These are phyloP conservation scores for Troides helena DNA, from an alignment of 2,888 invertebrate species.

Conservation along the genomic window DNA sequence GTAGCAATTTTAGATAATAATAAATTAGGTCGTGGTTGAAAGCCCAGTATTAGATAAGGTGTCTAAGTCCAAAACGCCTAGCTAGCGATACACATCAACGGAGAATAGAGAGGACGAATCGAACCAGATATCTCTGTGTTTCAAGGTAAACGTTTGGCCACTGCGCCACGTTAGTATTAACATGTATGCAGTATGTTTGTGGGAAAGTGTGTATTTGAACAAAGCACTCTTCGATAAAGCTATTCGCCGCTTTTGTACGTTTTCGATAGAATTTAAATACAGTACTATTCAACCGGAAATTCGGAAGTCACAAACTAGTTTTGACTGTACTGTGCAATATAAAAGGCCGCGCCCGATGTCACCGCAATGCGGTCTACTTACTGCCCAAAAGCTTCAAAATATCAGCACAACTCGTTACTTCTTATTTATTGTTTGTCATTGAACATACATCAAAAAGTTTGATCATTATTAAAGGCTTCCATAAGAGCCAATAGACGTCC, in stretches of 20 bases:
- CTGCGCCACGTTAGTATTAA: neutral
- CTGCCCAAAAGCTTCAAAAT: constrained; percentile 1
- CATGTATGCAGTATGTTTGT: neutral
- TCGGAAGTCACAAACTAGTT: constrained; percentile 20
- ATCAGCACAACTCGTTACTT: neutral
- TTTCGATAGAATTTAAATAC: constrained; percentile 13
- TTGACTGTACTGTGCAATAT: constrained; percentile 12
- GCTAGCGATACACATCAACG: too few species aligned
- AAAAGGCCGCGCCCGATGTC: constrained; percentile 23
- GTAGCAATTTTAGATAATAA: too few species aligned
- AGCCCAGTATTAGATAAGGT: too few species aligned
- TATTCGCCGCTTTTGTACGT: constrained; percentile 1
- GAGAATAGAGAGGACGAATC: neutral
- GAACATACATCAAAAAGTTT: too few species aligned
- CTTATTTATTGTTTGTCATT: too few species aligned
- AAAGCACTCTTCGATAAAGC: neutral
- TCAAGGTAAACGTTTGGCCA: neutral
- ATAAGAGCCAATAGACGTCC: too few species aligned
- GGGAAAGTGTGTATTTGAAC: too few species aligned
- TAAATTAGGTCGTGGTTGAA: too few species aligned
- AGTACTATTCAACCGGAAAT: constrained; percentile 19
- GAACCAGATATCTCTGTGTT: neutral
- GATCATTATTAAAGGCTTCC: too few species aligned
- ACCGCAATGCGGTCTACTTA: constrained; percentile 26
- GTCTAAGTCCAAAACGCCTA: too few species aligned